Conservation (phyloP, 2,113 vertebrate genomes). For the Cyphomyrus plagiostoma region DNA sequence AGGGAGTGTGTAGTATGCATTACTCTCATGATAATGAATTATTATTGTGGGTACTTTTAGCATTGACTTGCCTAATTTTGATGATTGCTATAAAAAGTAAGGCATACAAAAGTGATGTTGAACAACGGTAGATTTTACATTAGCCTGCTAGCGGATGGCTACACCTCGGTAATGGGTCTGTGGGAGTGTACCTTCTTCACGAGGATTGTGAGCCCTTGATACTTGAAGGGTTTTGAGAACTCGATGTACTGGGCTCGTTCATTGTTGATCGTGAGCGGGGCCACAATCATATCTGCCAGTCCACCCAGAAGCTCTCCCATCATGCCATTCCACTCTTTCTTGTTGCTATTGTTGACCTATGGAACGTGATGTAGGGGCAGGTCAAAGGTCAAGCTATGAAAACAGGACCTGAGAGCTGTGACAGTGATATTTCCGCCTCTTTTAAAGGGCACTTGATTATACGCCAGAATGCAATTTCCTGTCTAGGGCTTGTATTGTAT, state of each 20-base stretch:
- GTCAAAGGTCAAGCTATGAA: not conserved
- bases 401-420: not conserved
- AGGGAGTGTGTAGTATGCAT: not conserved
- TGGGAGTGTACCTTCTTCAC: constrained; percentile 83
- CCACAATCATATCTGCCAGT: constrained; percentile 94
- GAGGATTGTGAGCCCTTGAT: constrained; percentile 95
- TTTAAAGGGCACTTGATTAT: not conserved
- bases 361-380: not conserved
- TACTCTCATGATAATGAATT: not conserved
- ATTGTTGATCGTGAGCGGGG: constrained; percentile 93
- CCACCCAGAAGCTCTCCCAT: constrained; percentile 94
- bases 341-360: constrained; percentile 97
- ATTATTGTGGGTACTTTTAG: not conserved
- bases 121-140: not conserved
- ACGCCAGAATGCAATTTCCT: not conserved
- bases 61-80: not conserved
- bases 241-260: constrained; percentile 97
- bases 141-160: not conserved
- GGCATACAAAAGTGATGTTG: not conserved
- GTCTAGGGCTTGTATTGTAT: not conserved
- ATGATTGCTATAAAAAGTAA: not conserved
- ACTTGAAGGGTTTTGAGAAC: constrained; percentile 98
- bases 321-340: constrained; percentile 98
- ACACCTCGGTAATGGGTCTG: not conserved
- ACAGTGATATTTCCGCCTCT: not conserved